Percentiles rank a stretch among this genome's conserved stretches.
These are phyloP conservation scores for Anguilla rostrata DNA, from an alignment of 2,113 vertebrate genomes.

Conservation along the genomic window DNA sequence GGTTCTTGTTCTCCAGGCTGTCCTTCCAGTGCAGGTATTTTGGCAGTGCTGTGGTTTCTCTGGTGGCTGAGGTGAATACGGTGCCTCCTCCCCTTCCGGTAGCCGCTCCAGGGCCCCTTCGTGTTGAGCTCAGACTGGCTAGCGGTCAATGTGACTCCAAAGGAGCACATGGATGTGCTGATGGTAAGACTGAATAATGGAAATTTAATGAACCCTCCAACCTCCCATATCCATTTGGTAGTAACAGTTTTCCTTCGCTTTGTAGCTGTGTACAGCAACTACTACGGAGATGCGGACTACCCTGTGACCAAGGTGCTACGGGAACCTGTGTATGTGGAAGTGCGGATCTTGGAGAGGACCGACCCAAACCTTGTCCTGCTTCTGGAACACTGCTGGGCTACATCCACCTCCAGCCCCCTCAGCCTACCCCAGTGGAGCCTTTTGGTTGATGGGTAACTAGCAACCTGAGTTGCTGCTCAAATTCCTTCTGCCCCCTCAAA, in stretches of 20 bases:
- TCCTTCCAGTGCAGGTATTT: conserved; percentile 59
- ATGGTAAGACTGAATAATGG: conserved; percentile 44
- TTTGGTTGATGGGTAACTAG: conserved; percentile 67
- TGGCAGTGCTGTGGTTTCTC: conserved; percentile 36
- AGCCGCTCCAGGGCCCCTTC: conserved; percentile 48
- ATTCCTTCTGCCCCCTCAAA: neutral
- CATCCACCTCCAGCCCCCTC: conserved; percentile 40
- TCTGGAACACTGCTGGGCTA: conserved; percentile 79
- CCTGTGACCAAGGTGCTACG: conserved; percentile 63
- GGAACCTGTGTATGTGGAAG: conserved; percentile 76
- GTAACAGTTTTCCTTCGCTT: neutral
- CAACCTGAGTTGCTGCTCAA: neutral
- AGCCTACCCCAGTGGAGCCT: conserved; percentile 71
- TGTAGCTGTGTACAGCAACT: conserved; percentile 59
- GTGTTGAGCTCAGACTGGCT: conserved; percentile 57
- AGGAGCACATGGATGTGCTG: conserved; percentile 50
- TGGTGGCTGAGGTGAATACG: conserved; percentile 40
- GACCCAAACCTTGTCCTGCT: conserved; percentile 73
- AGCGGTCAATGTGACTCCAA: conserved; percentile 57
- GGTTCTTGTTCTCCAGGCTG: conserved; percentile 41
- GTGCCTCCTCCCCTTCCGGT: conserved; percentile 30
- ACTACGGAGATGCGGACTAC: conserved; percentile 55
- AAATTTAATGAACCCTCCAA: neutral
- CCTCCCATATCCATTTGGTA: conserved; percentile 3
- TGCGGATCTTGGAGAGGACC: conserved; percentile 68